phyloP scores from a whole-genome alignment of 23 tunicate genomes.

The Ascidia mentula region DNA sequence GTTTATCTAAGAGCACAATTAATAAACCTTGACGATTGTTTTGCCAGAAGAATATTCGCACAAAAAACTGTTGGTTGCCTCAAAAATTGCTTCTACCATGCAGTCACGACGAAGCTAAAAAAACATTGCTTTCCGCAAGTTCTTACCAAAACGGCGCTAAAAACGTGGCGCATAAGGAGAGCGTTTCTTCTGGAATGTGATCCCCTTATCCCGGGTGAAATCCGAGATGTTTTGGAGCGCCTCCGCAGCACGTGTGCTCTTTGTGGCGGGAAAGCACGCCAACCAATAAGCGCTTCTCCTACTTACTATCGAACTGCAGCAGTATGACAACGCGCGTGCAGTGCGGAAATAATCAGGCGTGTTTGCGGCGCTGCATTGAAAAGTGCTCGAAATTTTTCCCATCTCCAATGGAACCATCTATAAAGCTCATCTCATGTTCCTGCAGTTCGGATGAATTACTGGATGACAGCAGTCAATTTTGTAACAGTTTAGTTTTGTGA shows the following conservation, averaged over 20 bases:
- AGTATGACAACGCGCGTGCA: not conserved
- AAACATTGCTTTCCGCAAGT: no score
- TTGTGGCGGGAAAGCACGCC: not conserved
- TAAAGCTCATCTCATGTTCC: not conserved
- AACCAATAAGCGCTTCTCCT: not conserved
- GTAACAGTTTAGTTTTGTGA: no score
- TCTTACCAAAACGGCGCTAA: no score
- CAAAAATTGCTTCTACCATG: no score
- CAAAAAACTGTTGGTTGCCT: no score
- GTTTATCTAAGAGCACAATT: no score
- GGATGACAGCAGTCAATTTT: no score
- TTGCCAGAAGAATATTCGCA: no score
- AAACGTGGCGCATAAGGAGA: not conserved
- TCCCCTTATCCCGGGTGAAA: not conserved
- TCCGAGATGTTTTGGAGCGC: conserved; percentile 1
- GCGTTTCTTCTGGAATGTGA: not conserved
- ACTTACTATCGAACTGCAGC: not conserved
- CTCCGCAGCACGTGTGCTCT: not conserved
- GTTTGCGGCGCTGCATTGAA: conserved; percentile 5
- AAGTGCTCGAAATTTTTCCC: conserved; percentile 3
- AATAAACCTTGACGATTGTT: no score
- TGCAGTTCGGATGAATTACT: no score
- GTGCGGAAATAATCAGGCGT: not conserved
- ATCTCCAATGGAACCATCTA: not conserved
- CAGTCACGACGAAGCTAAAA: no score